Percentiles rank a stretch among this genome's conserved stretches.
Conservation (phyloP, 2,113 vertebrate species). For the Ifrita kowaldi region DNA sequence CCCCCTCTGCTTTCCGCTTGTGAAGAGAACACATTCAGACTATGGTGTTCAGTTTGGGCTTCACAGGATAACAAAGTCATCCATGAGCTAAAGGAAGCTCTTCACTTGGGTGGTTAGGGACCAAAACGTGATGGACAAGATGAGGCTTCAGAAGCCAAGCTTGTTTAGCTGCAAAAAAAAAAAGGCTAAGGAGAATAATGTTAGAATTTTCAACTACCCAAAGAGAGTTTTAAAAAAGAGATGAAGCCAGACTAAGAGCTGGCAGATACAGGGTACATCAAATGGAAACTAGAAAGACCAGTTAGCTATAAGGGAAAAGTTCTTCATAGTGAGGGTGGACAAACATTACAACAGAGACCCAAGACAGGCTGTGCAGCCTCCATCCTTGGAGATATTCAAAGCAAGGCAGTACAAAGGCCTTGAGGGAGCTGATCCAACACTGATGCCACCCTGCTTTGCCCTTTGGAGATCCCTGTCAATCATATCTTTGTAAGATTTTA, state of each 20-base stretch:
- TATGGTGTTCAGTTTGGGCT: neutral
- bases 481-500: neutral
- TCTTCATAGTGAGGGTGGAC: neutral
- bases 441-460: neutral
- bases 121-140: neutral
- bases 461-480: neutral
- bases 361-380: neutral
- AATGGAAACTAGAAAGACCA: neutral
- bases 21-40: neutral
- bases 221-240: neutral
- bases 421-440: neutral
- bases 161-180: neutral
- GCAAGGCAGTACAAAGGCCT: neutral
- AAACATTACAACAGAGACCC: neutral
- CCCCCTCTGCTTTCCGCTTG: neutral
- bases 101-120: neutral
- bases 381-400: neutral
- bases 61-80: neutral
- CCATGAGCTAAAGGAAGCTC: neutral
- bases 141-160: neutral
- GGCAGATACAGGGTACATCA: neutral
- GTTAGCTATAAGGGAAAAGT: neutral
- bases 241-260: neutral
- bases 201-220: neutral
- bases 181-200: neutral